Base-by-base conservation (phyloP, 2,797 vertebrate species). In the Phataginus tricuspis region DNA sequence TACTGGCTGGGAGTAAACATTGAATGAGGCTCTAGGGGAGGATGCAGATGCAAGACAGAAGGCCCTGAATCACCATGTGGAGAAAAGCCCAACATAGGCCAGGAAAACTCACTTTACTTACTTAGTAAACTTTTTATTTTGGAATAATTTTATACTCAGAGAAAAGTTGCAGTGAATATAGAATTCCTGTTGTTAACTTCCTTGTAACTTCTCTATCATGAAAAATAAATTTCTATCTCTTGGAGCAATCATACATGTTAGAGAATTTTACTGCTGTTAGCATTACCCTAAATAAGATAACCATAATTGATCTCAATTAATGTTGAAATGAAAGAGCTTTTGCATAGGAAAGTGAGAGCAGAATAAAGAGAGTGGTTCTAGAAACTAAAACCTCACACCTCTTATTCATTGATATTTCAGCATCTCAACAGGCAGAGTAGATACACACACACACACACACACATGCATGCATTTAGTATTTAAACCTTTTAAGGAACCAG, bases 101-200 rank as follows among this genome's bases (percentile, higher is more conserved):
- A 92, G 51, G 59, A 90, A 91, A 31, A 9, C 3, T 66, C 31
- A 79, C 7, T 57, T 94, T 78, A 53, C 55, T 91, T 59, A 53
- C 53, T 89, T 34, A 61, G 8, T 42, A n/a, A 92, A 77, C 42
- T 37, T 79, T 90, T 69, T 64, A 53, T 39, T 78, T 85, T 63
- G 23, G 15, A 78, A 63, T 78, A 57, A 92, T 89, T 94, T 94
- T 88, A 57, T 78, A 39, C 31, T 96, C 55, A 71, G 25, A 86
- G 34, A 83, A 96, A 61, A 79, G 7, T 71, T 89, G 12, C 34
- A 59, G 80, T 11, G 11, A 66, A 49, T 34, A 29, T 25, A 78
- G 29, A 69, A 2, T 61, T 72, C 10, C 55, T 75, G 37, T 7
- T 51, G 75, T 49, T 95, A 84, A 79, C 29, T 68, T 19, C 16